Evolutionary conservation across 2,888 invertebrate genomes (phyloP).

Genomic region (Apodemia mormo): DNA sequence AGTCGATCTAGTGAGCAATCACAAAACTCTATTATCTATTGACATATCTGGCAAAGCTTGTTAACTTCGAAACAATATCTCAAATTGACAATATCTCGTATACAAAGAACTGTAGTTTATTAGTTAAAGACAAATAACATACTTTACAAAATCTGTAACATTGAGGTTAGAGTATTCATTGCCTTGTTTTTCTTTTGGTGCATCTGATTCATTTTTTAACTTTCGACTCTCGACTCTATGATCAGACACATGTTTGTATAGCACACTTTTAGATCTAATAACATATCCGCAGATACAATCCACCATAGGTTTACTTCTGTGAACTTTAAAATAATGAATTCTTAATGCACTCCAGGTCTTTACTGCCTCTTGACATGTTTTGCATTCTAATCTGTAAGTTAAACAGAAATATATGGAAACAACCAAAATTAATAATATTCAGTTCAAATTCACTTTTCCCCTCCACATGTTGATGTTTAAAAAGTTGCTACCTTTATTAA

Average conservation of each 20-base stretch:
- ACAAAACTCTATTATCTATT: no score
- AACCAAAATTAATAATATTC: no score
- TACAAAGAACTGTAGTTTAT: no score
- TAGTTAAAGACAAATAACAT: constrained; percentile 38
- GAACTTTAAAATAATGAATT: constrained; percentile 54
- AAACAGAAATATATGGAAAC: constrained; percentile 19
- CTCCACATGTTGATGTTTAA: no score
- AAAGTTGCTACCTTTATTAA: no score
- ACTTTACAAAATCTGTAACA: constrained; percentile 69
- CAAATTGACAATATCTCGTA: no score
- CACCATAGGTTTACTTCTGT: constrained; percentile 59
- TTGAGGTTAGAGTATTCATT: constrained; percentile 56
- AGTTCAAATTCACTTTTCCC: no score
- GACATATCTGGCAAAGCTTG: no score
- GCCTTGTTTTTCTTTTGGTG: constrained; percentile 44
- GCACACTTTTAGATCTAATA: constrained; percentile 63
- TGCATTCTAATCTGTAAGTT: constrained; percentile 59
- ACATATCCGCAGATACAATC: constrained; percentile 66
- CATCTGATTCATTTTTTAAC: constrained; percentile 43
- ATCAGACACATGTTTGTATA: constrained; percentile 69
- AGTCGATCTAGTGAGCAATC: no score
- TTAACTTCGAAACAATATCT: no score
- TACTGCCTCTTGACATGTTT: constrained; percentile 55
- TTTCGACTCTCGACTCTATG: constrained; percentile 62
- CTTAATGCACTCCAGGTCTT: constrained; percentile 60